phyloP scores from a whole-genome alignment of 2,888 invertebrate species.

The Cyaniris semiargus region DNA sequence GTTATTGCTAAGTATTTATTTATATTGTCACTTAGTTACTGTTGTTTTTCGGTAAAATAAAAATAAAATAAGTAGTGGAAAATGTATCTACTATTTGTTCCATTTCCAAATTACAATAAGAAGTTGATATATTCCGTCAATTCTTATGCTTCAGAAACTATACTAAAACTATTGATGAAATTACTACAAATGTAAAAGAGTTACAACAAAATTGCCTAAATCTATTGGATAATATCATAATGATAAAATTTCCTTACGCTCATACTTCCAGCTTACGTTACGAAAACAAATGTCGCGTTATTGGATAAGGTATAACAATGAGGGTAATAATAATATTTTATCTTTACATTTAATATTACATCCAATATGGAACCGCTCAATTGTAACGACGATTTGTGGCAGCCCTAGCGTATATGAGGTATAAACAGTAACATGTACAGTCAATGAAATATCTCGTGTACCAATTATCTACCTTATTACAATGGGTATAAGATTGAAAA shows the following conservation, averaged over 20 bases:
- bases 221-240: background rate
- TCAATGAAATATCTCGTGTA: background rate
- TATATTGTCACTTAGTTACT: too few species aligned
- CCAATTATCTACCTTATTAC: background rate
- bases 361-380: background rate
- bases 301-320: conserved; percentile 14
- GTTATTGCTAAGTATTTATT: too few species aligned
- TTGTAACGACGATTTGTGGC: conserved; percentile 1
- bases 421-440: conserved; percentile 33
- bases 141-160: background rate
- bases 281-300: conserved; percentile 9
- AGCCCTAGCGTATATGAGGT: conserved; percentile 30
- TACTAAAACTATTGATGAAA: background rate
- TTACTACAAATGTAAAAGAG: background rate
- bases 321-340: conserved; percentile 18
- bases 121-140: too few species aligned
- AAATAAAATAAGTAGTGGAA: too few species aligned
- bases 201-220: background rate
- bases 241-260: background rate
- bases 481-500: background rate
- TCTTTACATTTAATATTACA: conserved; percentile 6
- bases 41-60: too few species aligned
- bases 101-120: too few species aligned
- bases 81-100: too few species aligned
- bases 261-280: conserved; percentile 3